phyloP scores from a whole-genome alignment of 2,888 invertebrate species.

The Eilema griseolum region DNA sequence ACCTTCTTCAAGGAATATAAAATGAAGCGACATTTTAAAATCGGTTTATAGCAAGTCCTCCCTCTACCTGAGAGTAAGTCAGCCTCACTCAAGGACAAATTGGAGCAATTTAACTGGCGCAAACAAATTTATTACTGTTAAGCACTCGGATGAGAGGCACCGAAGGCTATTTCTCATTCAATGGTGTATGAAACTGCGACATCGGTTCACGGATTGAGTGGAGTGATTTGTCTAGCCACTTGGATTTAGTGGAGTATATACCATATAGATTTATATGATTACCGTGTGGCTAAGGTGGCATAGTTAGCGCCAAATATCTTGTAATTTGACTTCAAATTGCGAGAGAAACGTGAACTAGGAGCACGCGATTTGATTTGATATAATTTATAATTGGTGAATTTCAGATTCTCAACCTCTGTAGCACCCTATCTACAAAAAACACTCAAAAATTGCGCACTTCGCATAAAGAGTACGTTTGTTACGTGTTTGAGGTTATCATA shows the following conservation, averaged over 20 bases:
- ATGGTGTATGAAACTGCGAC: slow-evolving; percentile 21
- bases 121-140: slow-evolving; percentile 19
- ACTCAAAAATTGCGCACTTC: too few relatives aligned
- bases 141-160: slow-evolving; percentile 17
- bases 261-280: too few relatives aligned
- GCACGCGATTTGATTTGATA: too few relatives aligned
- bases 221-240: slow-evolving; percentile 9
- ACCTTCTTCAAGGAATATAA: background rate
- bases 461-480: too few relatives aligned
- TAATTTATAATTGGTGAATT: too few relatives aligned
- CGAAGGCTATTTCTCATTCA: slow-evolving; percentile 21
- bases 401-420: too few relatives aligned
- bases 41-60: background rate
- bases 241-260: background rate
- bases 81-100: slow-evolving; percentile 14
- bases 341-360: too few relatives aligned
- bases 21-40: background rate
- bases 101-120: slow-evolving; percentile 19
- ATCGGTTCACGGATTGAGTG: slow-evolving; percentile 16
- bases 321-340: too few relatives aligned
- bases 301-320: too few relatives aligned
- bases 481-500: too few relatives aligned
- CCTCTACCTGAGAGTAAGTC: slow-evolving; percentile 8
- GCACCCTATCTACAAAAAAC: too few relatives aligned
- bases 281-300: too few relatives aligned